Conservation (phyloP, 2,888 invertebrate species). For the Sicus ferrugineus region DNA sequence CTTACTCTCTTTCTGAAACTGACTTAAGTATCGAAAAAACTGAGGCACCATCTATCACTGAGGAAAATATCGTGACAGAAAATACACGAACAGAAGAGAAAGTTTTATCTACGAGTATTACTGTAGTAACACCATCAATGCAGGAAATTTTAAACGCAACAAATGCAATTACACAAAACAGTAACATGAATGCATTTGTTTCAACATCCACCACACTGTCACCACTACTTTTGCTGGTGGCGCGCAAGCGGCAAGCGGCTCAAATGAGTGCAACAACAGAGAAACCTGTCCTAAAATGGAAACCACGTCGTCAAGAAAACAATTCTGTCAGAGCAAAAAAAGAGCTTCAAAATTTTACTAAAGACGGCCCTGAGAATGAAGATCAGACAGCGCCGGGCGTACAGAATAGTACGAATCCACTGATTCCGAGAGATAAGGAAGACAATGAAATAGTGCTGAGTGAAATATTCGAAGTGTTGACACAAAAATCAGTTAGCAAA, state of each 20-base stretch:
- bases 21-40: neutral
- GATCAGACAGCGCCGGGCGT: neutral
- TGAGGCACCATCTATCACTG: neutral
- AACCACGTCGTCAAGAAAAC: conserved; percentile 52
- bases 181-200: conserved; percentile 40
- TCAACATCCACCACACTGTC: conserved; percentile 50
- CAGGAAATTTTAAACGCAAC: conserved; percentile 9
- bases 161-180: conserved; percentile 15
- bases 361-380: neutral
- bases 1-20: neutral
- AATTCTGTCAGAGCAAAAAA: conserved; percentile 20
- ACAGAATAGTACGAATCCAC: neutral
- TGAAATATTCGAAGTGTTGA: conserved; percentile 54
- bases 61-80: neutral
- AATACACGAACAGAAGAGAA: neutral
- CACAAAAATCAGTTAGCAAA: conserved; percentile 67
- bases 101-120: neutral
- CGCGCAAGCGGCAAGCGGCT: conserved; percentile 46
- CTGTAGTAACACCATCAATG: neutral
- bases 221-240: conserved; percentile 46
- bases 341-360: neutral
- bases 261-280: conserved; percentile 49
- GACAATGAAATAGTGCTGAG: conserved; percentile 7
- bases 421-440: conserved; percentile 41
- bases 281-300: conserved; percentile 59